Evolutionary conservation across 2,113 vertebrate genomes (phyloP).

Genomic region (Megaceryle torquata): DNA sequence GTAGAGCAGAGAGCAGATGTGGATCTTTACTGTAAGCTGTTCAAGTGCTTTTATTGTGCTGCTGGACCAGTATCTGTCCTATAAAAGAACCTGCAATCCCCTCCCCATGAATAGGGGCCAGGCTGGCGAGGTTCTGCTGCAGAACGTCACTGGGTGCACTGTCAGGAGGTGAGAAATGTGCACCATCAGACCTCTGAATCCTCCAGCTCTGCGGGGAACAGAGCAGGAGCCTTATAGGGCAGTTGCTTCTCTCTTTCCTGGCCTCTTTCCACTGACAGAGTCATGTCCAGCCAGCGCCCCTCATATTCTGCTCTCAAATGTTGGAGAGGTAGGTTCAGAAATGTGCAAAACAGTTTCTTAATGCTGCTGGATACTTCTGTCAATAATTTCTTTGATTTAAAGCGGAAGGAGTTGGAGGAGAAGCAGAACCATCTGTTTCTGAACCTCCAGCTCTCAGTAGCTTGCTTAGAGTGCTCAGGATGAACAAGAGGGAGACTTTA

Average conservation of each 20-base stretch:
- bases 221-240: neutral
- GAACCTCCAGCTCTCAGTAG: neutral
- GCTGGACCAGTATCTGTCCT: accelerated
- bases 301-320: neutral
- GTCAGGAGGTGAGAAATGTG: neutral
- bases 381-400: neutral
- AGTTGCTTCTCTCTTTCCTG: neutral
- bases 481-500: neutral
- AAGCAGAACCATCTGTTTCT: neutral
- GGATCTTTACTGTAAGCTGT: neutral
- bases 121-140: neutral
- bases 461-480: neutral
- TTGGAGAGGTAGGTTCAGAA: neutral
- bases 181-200: neutral
- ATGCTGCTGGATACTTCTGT: neutral
- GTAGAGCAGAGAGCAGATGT: neutral
- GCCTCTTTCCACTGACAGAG: neutral
- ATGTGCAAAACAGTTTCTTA: neutral
- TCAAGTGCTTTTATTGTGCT: neutral
- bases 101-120: accelerated
- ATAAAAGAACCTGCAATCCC: accelerated
- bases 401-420: neutral
- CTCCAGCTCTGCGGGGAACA: neutral
- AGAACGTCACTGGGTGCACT: neutral
- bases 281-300: neutral